These are phyloP conservation scores for Hydrophis major DNA, from an alignment of 2,797 vertebrate genomes.

Conservation along the genomic window DNA sequence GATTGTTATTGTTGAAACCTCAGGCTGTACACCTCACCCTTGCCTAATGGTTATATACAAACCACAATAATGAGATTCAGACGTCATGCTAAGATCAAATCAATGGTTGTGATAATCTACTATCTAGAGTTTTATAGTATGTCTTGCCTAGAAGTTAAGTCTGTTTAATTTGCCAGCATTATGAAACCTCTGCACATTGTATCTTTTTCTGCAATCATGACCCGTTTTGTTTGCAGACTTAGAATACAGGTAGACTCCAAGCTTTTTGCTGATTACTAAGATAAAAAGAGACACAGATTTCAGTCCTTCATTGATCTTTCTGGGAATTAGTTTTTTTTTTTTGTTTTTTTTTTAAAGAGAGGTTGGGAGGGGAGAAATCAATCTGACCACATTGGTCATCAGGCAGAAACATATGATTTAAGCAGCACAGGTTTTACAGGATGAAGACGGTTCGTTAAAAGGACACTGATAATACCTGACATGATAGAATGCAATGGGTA, in stretches of 20 bases:
- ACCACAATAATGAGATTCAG: background rate
- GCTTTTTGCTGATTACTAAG: constrained; percentile 41
- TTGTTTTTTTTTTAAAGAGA: background rate
- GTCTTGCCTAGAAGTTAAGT: background rate
- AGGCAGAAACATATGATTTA: constrained; percentile 46
- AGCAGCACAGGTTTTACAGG: constrained; percentile 32
- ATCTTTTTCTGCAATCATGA: background rate
- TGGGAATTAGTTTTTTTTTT: constrained; percentile 37
- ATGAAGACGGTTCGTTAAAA: constrained; percentile 40
- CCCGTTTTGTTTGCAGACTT: constrained; percentile 25
- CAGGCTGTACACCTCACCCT: background rate
- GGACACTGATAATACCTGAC: constrained; percentile 36
- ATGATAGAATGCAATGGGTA: constrained; percentile 43
- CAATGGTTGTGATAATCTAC: background rate
- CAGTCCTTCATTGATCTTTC: constrained; percentile 54
- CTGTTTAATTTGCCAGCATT: background rate
- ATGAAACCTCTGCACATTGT: background rate
- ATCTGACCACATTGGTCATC: constrained; percentile 33
- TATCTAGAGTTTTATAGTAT: background rate
- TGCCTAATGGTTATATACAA: background rate
- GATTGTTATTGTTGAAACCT: background rate
- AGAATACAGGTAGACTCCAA: constrained; percentile 22
- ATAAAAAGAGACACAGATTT: constrained; percentile 46
- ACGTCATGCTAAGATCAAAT: background rate
- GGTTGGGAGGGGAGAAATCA: background rate